Evolutionary conservation across 2,797 vertebrate genomes (phyloP), one percentile per base, ranked within the genome.

Genomic region (Falco cherrug): DNA sequence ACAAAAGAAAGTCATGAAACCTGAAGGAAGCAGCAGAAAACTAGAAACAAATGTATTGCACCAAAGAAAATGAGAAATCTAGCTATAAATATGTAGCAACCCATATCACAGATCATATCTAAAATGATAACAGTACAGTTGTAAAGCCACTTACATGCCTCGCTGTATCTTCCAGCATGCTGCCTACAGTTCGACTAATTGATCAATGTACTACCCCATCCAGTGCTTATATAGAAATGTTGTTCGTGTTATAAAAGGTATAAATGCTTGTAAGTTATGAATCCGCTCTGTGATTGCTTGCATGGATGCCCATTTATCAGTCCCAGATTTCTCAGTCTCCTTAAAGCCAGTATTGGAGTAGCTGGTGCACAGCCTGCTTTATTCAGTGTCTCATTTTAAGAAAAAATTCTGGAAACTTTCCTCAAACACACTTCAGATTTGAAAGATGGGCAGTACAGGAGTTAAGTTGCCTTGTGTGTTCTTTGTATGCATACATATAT

Each of bases 1-100:
- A 84, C 64, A 61, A 69, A 79, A 87, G 50, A 69, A 95, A 96
- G 54, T 60, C 67, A 45, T 65, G 83, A 95, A 95, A 83, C 31
- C 71, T 83, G 33, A 84, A 87, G 51, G 50, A 65, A 78, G 67
- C 51, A 81, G 75, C 54, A 84, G 63, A 89, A 94, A 97, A 63
- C 75, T 33, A 21, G 87, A 92, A 94, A 65, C 51, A 67, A 87
- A 69, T 77, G 57, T 90, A 94, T 71, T 83, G 65, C 82, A 89
- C 53, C 63, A 43, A 83, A 74, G 84, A 84, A 95, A 82, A 93
- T 60, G 69, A 87, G 78, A 89, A 94, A 87, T 84, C 31, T 63
- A 39, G 11, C 87, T 47, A 56, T 78, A 92, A 89, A 89, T 94
- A 69, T 54, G 57, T 81, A 84, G 65, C 82, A 73, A 75, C 43